Conservation (phyloP, 2,888 invertebrate genomes). For the Agrochola litura region DNA sequence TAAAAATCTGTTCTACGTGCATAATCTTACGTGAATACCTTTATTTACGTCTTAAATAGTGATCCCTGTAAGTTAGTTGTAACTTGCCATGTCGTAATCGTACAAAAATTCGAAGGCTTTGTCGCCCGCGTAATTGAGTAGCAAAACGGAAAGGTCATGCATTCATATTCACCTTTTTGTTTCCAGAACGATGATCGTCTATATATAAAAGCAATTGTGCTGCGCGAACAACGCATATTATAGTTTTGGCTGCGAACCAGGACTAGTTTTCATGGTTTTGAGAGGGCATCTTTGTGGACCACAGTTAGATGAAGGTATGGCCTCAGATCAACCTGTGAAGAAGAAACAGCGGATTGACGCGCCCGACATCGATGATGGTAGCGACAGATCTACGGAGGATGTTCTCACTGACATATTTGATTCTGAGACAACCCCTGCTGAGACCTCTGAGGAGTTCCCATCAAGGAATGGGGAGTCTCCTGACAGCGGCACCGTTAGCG, state of each 20-base stretch:
- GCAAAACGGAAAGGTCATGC: slow-evolving; percentile 89
- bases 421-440: slow-evolving; percentile 81
- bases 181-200: slow-evolving; percentile 81
- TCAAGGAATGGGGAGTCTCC: slow-evolving; percentile 86
- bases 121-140: slow-evolving; percentile 90
- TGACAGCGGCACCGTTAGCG: slow-evolving; percentile 88
- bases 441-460: slow-evolving; percentile 85
- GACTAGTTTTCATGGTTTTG: slow-evolving; percentile 91
- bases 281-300: slow-evolving; percentile 90
- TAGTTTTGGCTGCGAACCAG: slow-evolving; percentile 60
- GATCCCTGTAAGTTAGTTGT: slow-evolving; percentile 43
- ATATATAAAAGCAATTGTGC: slow-evolving; percentile 67
- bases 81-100: slow-evolving; percentile 52
- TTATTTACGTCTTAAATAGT: slow-evolving; percentile 51
- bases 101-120: slow-evolving; percentile 81
- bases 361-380: slow-evolving; percentile 90
- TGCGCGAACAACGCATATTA: slow-evolving; percentile 64
- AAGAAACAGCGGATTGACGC: slow-evolving; percentile 95
- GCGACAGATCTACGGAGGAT: slow-evolving; percentile 89
- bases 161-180: slow-evolving; percentile 84
- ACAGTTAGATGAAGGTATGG: slow-evolving; percentile 92
- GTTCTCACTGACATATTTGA: slow-evolving; percentile 86
- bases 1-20: slow-evolving; percentile 62
- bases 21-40: slow-evolving; percentile 60
- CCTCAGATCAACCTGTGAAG: slow-evolving; percentile 95